Base-by-base conservation (phyloP, 2,113 vertebrate genomes). In the Microtus richardsoni region DNA sequence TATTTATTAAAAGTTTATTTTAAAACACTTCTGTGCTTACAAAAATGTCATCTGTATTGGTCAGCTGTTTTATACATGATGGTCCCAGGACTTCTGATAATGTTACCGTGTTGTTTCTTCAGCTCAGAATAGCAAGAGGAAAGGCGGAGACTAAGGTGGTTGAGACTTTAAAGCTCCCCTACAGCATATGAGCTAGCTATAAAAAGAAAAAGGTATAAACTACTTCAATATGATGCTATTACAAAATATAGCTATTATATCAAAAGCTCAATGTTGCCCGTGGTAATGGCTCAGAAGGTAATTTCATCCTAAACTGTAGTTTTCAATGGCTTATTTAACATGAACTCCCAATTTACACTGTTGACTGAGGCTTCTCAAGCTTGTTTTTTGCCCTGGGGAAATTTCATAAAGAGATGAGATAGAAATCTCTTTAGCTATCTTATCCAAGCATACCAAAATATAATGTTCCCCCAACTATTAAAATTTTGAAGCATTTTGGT, bases 271-370 rank as follows among this genome's bases (percentile, higher is more conserved):
- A 1, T 54, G 89, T 75, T 94, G 58, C 49, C 96, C 26, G 24
- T 91, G 85, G 74, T 97, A 96, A 95, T 93, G 73, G 75, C 80
- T 82, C 39, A 94, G 86, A 94, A 88, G 64, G 90, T 93, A 97
- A 97, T 97, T 98, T 96, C 54, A 80, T 89, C 80, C 88, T 94
- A 94, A 97, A 94, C 64, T 95, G 86, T 60, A 79, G 68, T 96
- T 98, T 95, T 97, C 93, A 93, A 95, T 92, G 97, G 95, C 62
- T 96, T 97, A 96, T 97, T 98, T 97, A 97, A 97, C 95, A 97
- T 0, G 3, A 96, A 89, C 73, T 96, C 64, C 78, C 88, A 97
- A 93, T 97, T 97, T 97, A 91, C 66, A 94, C 85, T 96, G 91
- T 97, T 96, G 97, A 96, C 92, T 71, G 95, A 97, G 97, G 95